phyloP scores from a whole-genome alignment of 2,888 invertebrate species.

The Rotaria socialis region DNA sequence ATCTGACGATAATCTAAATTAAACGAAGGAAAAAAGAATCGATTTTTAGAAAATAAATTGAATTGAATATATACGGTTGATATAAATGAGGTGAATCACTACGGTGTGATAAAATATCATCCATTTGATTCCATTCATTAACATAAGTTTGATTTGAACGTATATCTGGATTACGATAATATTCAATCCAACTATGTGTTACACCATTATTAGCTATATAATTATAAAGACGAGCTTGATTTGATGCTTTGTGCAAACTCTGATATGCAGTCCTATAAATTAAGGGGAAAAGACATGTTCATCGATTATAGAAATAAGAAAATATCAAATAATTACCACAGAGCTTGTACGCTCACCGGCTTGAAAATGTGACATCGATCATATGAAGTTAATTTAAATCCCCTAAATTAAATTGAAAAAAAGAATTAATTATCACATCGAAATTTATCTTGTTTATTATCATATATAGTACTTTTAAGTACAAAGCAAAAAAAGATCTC shows the following conservation, averaged over 20 bases:
- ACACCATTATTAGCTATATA: conserved; percentile 34
- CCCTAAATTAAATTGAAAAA: not conserved
- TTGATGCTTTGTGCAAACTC: conserved; percentile 45
- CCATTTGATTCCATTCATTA: conserved; percentile 47
- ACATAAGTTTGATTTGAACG: conserved; percentile 38
- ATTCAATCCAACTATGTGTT: conserved; percentile 35
- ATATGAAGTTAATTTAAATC: conserved; percentile 45
- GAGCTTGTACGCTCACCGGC: conserved; percentile 45
- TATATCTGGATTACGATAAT: conserved; percentile 34
- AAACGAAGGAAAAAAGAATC: not conserved
- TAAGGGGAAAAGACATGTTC: not conserved
- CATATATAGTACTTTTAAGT: too few species aligned
- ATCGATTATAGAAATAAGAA: not conserved
- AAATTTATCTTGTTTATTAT: not conserved
- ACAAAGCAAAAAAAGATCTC: too few species aligned
- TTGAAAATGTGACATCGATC: conserved; percentile 45
- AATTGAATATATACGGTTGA: conserved; percentile 27
- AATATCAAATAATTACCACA: conserved; percentile 32
- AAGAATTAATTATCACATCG: not conserved
- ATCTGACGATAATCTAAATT: conserved; percentile 14
- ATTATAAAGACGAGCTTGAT: conserved; percentile 41
- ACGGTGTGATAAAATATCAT: conserved; percentile 45
- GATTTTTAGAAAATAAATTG: not conserved
- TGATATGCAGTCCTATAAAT: conserved; percentile 43
- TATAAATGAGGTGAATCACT: conserved; percentile 43